Percentiles rank a stretch among this genome's conserved stretches.
Conservation (phyloP, 1,140 invertebrate species). For the Drosophila jambulina region DNA sequence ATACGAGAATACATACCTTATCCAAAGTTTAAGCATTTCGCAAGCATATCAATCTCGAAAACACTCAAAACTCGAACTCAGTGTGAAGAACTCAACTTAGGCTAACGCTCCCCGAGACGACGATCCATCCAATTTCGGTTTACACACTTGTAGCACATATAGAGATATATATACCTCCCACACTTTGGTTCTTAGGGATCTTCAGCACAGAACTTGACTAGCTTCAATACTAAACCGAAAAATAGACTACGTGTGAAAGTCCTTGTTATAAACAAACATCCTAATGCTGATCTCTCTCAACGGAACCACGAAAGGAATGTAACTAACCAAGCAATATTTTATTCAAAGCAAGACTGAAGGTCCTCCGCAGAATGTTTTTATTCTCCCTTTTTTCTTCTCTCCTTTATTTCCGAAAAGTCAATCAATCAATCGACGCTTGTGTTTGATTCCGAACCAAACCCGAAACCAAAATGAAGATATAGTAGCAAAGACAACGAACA, state of each 20-base stretch:
- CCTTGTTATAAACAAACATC: slow-evolving; percentile 30
- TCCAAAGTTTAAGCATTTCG: slow-evolving; percentile 51
- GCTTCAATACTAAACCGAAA: slow-evolving; percentile 38
- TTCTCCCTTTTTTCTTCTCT: slow-evolving; percentile 3
- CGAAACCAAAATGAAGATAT: slow-evolving; percentile 32
- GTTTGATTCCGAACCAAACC: slow-evolving; percentile 57
- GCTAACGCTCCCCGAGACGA: slow-evolving; percentile 20
- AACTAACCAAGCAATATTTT: slow-evolving; percentile 70
- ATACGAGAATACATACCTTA: slow-evolving; percentile 24
- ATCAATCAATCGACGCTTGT: slow-evolving; percentile 24
- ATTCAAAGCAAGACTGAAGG: slow-evolving; percentile 76
- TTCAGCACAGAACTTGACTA: slow-evolving; percentile 65
- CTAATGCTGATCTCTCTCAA: slow-evolving; percentile 50
- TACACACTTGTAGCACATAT: not conserved
- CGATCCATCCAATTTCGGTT: slow-evolving; percentile 51
- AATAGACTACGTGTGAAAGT: slow-evolving; percentile 54
- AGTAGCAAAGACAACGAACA: slow-evolving; percentile 72
- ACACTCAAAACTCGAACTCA: slow-evolving; percentile 25
- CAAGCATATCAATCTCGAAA: slow-evolving; percentile 50
- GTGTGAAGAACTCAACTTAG: slow-evolving; percentile 48
- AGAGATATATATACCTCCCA: slow-evolving; percentile 15
- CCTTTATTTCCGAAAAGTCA: not conserved
- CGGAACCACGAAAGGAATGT: slow-evolving; percentile 47
- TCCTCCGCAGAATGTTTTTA: slow-evolving; percentile 77
- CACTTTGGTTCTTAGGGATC: slow-evolving; percentile 67